Evolutionary conservation across 2,797 vertebrate genomes (phyloP).

Genomic region (Notolabrus celidotus): DNA sequence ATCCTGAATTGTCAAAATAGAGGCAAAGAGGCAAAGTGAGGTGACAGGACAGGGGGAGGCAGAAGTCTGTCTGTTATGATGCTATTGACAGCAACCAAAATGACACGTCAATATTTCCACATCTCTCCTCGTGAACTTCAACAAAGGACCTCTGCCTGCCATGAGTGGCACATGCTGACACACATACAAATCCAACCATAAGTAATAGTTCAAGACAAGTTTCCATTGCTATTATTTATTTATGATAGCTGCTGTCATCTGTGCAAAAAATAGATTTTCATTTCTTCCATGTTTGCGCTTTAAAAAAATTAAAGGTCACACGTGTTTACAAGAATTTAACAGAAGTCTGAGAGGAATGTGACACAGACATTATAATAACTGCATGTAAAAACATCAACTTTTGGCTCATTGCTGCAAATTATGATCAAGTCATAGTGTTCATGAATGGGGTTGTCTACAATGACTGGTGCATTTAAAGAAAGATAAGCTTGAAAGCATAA

Average conservation of each 20-base stretch:
- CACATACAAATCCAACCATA: background rate
- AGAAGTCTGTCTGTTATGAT: background rate
- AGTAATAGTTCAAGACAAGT: background rate
- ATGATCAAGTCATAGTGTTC: too few relatives aligned
- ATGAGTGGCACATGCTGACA: constrained; percentile 14
- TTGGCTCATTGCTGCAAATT: too few relatives aligned
- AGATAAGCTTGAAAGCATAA: too few relatives aligned
- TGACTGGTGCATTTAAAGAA: too few relatives aligned
- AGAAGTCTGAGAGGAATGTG: too few relatives aligned
- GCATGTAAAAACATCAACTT: too few relatives aligned
- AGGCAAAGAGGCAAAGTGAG: background rate
- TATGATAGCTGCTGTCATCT: background rate
- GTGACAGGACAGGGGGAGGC: constrained; percentile 5
- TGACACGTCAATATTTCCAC: constrained; percentile 21
- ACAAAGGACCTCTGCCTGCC: constrained; percentile 6
- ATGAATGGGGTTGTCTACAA: too few relatives aligned
- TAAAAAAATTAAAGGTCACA: background rate
- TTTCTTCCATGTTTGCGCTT: background rate
- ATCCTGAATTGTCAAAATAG: constrained; percentile 48
- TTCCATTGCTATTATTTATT: background rate
- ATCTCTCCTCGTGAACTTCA: constrained; percentile 21
- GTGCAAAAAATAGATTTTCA: background rate
- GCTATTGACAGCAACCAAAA: constrained; percentile 14
- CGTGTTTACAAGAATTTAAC: background rate
- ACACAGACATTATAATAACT: background rate